Conservation (phyloP, 2,797 vertebrate genomes). For the Aphelocoma californica region DNA sequence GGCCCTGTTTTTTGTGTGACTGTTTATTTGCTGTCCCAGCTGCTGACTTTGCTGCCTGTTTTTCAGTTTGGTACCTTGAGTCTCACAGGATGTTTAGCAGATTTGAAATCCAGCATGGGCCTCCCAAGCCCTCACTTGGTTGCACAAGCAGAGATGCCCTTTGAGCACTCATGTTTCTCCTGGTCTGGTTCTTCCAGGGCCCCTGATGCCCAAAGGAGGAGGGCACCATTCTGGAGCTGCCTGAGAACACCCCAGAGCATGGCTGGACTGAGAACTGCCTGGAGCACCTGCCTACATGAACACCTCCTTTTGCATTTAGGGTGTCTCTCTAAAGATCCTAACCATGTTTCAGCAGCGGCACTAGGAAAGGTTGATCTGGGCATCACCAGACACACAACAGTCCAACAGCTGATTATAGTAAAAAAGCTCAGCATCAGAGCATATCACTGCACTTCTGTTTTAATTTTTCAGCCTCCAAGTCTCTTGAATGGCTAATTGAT, state of each 20-base stretch:
- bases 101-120: rapidly evolving
- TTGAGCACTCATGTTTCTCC: not conserved
- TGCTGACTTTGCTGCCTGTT: not conserved
- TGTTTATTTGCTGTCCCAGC: not conserved
- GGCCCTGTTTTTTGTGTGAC: not conserved
- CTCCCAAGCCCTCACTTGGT: not conserved
- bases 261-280: not conserved
- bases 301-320: not conserved
- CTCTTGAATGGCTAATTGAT: not conserved
- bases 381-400: not conserved
- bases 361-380: not conserved
- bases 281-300: not conserved
- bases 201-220: rapidly evolving
- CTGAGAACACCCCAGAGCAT: rapidly evolving
- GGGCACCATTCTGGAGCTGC: not conserved
- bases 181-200: not conserved
- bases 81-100: not conserved
- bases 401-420: not conserved
- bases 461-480: not conserved
- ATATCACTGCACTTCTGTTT: not conserved
- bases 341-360: not conserved
- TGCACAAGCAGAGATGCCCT: not conserved
- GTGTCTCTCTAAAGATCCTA: not conserved
- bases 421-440: not conserved
- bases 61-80: not conserved